Conservation (phyloP, 2,113 vertebrate species). For the Corythornis vintsioides region DNA sequence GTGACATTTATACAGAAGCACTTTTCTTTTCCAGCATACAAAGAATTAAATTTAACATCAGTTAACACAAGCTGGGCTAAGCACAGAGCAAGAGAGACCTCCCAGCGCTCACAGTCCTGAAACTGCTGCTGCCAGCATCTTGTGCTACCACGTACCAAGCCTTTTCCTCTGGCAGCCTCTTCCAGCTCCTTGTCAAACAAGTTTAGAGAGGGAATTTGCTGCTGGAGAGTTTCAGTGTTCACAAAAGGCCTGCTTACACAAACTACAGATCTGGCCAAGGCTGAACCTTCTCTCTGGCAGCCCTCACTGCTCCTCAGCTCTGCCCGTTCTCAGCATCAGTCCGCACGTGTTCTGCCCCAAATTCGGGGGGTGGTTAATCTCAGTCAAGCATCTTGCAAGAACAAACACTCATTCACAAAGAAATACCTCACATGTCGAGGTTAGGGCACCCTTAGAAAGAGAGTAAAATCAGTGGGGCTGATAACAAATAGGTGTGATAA, state of each 20-base stretch:
- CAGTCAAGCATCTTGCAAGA: neutral
- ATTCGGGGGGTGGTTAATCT: neutral
- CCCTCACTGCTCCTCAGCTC: neutral
- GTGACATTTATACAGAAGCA: neutral
- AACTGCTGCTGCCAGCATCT: neutral
- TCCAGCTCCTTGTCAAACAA: slow-evolving; percentile 15
- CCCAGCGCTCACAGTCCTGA: neutral
- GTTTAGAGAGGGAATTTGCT: neutral
- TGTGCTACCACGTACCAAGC: accelerated
- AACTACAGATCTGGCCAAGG: neutral
- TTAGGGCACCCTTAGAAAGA: neutral
- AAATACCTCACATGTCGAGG: neutral
- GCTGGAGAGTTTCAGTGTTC: neutral
- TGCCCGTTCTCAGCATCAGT: accelerated
- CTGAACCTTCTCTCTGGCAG: neutral
- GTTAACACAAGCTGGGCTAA: neutral
- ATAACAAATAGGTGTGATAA: neutral
- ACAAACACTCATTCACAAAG: neutral
- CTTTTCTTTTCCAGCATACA: neutral
- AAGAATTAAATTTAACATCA: neutral
- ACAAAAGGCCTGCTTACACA: neutral
- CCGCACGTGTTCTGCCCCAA: neutral
- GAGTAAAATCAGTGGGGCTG: neutral
- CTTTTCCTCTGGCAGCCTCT: neutral
- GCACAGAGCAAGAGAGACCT: neutral